Evolutionary conservation across 2,113 vertebrate species (phyloP), one percentile per base, ranked within the genome.

Genomic region (Tylochromis polylepis): DNA sequence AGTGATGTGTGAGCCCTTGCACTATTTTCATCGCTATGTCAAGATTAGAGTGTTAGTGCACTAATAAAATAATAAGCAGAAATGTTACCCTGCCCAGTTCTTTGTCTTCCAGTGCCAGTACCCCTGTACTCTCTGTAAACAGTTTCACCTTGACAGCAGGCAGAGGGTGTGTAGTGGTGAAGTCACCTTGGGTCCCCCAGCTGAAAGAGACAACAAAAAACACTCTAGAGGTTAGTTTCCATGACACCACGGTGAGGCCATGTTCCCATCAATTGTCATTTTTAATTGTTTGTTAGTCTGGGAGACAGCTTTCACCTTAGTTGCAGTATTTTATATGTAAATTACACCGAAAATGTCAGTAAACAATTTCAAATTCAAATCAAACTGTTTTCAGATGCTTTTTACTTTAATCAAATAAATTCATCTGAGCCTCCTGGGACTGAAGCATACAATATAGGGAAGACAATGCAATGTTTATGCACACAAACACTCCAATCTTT

Each of bases 131-230:
- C 92, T 99, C 99, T 0, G 99, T 99, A 96, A 99, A 99, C 85
- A 99, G 97, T 93, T 99, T 99, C 95, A 99, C 98, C 96, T 99
- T 99, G 95, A 99, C 99, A 53, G 97, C 99, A 20, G 99, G 99
- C 86, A 99, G 97, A 0, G 99, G 98, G 0, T 99, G 99, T 41
- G 98, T 99, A 18, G 98, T 98, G 0, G 96, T 98, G 95, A 99
- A 99, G 95, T 99, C 99, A 89, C 99, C 99, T 94, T 99, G 99
- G 93, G 99, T 99, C 31, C 99, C 99, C 99, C 99, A 99, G 88
- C 99, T 99, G 96, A 86, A 94, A 96, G 95, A 94, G 87, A 94
- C 77, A 92, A 91, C 88, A 93, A 59, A 87, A 49, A 75, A 83
- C 82, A 92, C 91, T 85, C 90, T 29, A 80, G 91, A 95, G 92